Conservation (phyloP, 23 tunicate genomes). For the Halocynthia aurantium region DNA sequence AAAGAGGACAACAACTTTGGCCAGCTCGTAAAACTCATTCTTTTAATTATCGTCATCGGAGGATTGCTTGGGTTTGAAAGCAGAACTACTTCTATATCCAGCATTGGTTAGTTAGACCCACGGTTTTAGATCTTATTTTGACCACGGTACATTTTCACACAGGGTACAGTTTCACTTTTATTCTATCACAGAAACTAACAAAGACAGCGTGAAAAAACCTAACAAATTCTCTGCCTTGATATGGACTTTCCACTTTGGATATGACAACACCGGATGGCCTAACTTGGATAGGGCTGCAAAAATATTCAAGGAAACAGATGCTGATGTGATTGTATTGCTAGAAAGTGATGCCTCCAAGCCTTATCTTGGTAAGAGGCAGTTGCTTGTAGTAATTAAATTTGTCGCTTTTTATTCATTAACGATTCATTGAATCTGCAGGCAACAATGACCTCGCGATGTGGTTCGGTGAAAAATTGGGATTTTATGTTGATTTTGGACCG, state of each 20-base stretch:
- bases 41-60: slow-evolving; percentile 17
- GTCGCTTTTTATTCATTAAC: background rate
- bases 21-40: slow-evolving; percentile 18
- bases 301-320: slow-evolving; percentile 28
- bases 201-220: no score
- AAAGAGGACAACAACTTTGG: slow-evolving; percentile 20
- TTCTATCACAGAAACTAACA: no score
- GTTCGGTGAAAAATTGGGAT: slow-evolving; percentile 47
- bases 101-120: background rate
- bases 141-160: no score
- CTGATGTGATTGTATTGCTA: slow-evolving; percentile 57
- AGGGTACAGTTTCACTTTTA: no score
- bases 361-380: slow-evolving; percentile 30
- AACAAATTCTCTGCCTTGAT: slow-evolving; percentile 53
- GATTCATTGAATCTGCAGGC: slow-evolving; percentile 5
- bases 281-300: slow-evolving; percentile 56
- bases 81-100: slow-evolving; percentile 3
- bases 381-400: background rate
- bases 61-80: slow-evolving; percentile 54
- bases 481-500: slow-evolving; percentile 67
- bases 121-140: background rate
- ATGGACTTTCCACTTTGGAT: slow-evolving; percentile 76
- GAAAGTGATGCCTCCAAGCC: slow-evolving; percentile 76
- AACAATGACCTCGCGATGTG: slow-evolving; percentile 75
- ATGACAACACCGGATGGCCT: slow-evolving; percentile 69